phyloP scores from a whole-genome alignment of 2,797 vertebrate species.

The Onychomys torridus region DNA sequence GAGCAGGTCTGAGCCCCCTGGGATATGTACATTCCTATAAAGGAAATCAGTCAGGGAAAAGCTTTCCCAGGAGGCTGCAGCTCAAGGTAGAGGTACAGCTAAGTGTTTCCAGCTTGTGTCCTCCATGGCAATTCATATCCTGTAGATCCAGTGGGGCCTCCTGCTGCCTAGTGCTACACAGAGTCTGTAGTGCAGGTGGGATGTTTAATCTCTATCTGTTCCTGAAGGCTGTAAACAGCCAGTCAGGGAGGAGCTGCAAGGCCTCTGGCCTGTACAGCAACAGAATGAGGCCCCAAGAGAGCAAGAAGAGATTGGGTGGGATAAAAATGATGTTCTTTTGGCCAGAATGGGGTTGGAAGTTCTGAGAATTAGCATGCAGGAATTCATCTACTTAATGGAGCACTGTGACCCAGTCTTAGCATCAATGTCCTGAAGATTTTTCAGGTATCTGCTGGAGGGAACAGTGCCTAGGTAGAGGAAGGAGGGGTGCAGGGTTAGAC shows the following conservation, averaged over 20 bases:
- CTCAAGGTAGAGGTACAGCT: background rate
- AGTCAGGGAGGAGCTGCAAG: background rate
- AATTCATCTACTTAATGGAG: background rate
- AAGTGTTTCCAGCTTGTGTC: background rate
- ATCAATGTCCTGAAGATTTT: background rate
- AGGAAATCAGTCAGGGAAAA: background rate
- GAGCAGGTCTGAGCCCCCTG: background rate
- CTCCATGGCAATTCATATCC: background rate
- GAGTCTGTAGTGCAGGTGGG: background rate
- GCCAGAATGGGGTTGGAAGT: background rate
- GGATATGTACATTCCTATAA: background rate
- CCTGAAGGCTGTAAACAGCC: background rate
- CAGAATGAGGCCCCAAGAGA: background rate
- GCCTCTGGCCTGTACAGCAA: background rate
- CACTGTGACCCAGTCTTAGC: background rate
- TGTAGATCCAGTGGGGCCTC: background rate
- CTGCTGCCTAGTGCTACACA: background rate
- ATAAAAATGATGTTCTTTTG: background rate
- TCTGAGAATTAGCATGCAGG: background rate
- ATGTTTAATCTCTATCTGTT: background rate
- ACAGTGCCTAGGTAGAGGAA: accelerated
- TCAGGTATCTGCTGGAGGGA: background rate
- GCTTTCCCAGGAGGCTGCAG: background rate
- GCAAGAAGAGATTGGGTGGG: background rate
- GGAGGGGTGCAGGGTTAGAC: too few species aligned